phyloP scores from a whole-genome alignment of 2,797 vertebrate species.

The Loris lydekkerianus region DNA sequence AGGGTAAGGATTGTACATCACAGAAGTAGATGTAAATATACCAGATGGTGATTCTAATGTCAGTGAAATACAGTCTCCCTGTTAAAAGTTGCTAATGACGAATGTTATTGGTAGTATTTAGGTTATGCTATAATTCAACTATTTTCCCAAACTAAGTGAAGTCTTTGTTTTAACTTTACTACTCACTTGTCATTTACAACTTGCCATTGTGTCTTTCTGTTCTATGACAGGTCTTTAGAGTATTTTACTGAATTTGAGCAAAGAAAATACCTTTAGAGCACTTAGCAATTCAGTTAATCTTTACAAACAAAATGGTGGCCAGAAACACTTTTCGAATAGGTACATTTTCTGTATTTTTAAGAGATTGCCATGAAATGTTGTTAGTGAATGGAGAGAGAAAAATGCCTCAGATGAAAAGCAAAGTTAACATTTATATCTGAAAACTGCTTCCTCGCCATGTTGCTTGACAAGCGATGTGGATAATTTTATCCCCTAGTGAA shows the following conservation, averaged over 20 bases:
- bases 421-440: constrained; percentile 80
- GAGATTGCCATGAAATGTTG: constrained; percentile 25
- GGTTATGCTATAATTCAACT: background rate
- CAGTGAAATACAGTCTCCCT: background rate
- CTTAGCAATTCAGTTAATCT: constrained; percentile 11
- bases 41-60: background rate
- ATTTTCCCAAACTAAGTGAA: constrained; percentile 45
- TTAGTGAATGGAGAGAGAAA: constrained; percentile 48
- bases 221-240: constrained; percentile 34
- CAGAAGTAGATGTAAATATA: constrained; percentile 49
- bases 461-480: constrained; percentile 80
- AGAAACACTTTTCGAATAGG: constrained; percentile 63
- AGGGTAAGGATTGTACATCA: background rate
- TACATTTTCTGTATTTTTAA: constrained; percentile 62
- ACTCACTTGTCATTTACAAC: constrained; percentile 46
- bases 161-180: constrained; percentile 54
- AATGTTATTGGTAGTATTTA: constrained; percentile 28
- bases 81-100: background rate
- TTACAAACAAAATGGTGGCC: constrained; percentile 68
- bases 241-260: constrained; percentile 63
- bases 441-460: constrained; percentile 77
- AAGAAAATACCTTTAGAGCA: constrained; percentile 52
- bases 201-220: constrained; percentile 38
- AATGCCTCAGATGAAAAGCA: constrained; percentile 73
- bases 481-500: constrained; percentile 82